phyloP scores from a whole-genome alignment of 2,797 vertebrate species.

The Thunnus albacares region DNA sequence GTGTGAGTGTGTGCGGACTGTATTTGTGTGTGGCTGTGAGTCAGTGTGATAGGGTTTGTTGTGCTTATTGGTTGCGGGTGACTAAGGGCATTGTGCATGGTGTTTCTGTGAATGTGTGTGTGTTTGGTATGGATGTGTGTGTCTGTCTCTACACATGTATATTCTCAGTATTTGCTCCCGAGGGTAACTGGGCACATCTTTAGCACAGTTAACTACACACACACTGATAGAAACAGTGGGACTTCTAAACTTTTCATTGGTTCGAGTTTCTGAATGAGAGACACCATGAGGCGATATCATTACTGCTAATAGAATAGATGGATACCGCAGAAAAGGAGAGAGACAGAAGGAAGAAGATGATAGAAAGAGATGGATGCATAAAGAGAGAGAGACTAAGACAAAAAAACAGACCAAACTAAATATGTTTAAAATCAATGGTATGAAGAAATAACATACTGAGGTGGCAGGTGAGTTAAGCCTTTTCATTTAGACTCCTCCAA shows the following conservation, averaged over 20 bases:
- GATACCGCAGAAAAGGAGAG: conserved; percentile 30
- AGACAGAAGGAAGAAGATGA: not conserved
- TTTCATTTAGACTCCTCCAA: conserved; percentile 36
- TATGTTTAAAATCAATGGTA: conserved; percentile 1
- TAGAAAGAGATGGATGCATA: not conserved
- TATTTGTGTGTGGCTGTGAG: conserved; percentile 37
- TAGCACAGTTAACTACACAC: conserved; percentile 43
- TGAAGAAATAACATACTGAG: not conserved
- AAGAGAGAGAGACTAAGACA: not conserved
- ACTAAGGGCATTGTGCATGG: conserved; percentile 24
- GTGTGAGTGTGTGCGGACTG: conserved; percentile 40
- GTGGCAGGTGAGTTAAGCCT: conserved; percentile 45
- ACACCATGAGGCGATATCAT: conserved; percentile 71
- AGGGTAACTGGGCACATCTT: conserved; percentile 44
- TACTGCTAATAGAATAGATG: conserved; percentile 70
- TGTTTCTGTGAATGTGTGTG: conserved; percentile 45
- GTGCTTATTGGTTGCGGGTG: conserved; percentile 48
- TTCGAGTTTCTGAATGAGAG: conserved; percentile 72
- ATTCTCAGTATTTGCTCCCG: conserved; percentile 46
- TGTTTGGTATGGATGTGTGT: conserved; percentile 24
- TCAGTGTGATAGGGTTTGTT: conserved; percentile 46
- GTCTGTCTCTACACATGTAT: conserved; percentile 34
- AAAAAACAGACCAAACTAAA: conserved; percentile 23
- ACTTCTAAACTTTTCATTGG: conserved; percentile 74
- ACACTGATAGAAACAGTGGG: conserved; percentile 53